Conservation (phyloP, 1,140 invertebrate species). For the Drosophila orosa region DNA sequence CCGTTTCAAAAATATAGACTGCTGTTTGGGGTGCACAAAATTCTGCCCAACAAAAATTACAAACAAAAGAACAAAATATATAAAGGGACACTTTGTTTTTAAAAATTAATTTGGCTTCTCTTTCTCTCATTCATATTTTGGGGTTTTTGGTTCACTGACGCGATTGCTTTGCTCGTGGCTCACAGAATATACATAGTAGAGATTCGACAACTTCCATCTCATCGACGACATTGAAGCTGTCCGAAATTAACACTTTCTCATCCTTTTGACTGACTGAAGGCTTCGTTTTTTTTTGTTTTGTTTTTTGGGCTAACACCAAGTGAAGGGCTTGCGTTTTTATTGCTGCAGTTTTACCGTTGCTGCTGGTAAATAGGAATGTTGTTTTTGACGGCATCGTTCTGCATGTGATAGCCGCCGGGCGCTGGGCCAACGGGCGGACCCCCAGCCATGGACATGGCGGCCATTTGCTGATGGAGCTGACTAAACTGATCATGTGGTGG, state of each 20-base stretch:
- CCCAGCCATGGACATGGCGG: slow-evolving; percentile 62
- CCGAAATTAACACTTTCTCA: slow-evolving; percentile 20
- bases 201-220: slow-evolving; percentile 20
- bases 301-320: slow-evolving; percentile 31
- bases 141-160: slow-evolving; percentile 24
- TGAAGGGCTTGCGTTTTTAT: slow-evolving; percentile 15
- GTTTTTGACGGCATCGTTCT: slow-evolving; percentile 76
- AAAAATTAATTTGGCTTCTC: slow-evolving; percentile 38
- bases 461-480: slow-evolving; percentile 81
- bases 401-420: slow-evolving; percentile 63
- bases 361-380: slow-evolving; percentile 84
- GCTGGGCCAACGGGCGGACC: slow-evolving; percentile 44
- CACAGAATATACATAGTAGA: slow-evolving; percentile 25
- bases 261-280: slow-evolving; percentile 14
- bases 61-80: slow-evolving; percentile 13
- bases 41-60: slow-evolving; percentile 12
- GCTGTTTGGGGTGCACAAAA: not conserved
- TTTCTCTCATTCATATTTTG: slow-evolving; percentile 4
- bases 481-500: slow-evolving; percentile 68
- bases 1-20: slow-evolving; percentile 33
- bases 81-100: slow-evolving; percentile 15
- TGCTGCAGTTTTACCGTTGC: slow-evolving; percentile 74
- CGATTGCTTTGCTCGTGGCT: slow-evolving; percentile 15
- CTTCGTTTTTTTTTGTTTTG: too few species aligned
- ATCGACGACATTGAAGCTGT: not conserved